Percentiles rank a stretch among this genome's conserved stretches.
Evolutionary conservation across 2,888 invertebrate species (phyloP).

Genomic region (Macaria notata): DNA sequence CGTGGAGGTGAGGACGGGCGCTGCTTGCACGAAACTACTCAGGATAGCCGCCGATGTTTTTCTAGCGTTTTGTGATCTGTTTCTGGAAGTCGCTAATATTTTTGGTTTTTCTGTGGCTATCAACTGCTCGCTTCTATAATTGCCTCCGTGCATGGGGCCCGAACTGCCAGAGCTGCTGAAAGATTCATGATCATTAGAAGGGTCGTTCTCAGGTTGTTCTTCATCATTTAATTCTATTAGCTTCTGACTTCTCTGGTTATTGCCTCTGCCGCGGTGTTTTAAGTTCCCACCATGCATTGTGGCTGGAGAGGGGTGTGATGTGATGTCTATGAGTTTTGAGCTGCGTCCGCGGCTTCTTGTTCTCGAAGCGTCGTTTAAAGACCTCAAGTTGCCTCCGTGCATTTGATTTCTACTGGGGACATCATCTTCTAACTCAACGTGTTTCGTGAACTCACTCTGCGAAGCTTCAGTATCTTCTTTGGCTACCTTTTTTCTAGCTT

Average conservation of each 20-base stretch:
- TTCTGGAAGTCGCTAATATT: constrained; percentile 33
- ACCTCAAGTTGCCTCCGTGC: constrained; percentile 50
- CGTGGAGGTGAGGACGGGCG: constrained; percentile 64
- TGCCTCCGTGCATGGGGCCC: constrained; percentile 68
- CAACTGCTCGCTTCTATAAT: constrained; percentile 65
- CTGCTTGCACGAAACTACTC: constrained; percentile 65
- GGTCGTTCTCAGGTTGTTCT: constrained; percentile 47
- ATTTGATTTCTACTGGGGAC: constrained; percentile 35
- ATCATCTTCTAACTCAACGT: constrained; percentile 44
- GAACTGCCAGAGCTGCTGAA: constrained; percentile 44
- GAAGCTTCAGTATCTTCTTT: constrained; percentile 53
- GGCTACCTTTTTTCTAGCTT: constrained; percentile 6
- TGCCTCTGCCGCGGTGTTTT: constrained; percentile 39
- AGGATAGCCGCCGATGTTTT: constrained; percentile 59
- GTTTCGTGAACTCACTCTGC: constrained; percentile 54
- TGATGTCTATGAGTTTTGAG: constrained; percentile 52
- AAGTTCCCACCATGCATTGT: constrained; percentile 58
- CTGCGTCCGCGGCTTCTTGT: constrained; percentile 43
- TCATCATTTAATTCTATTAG: constrained; percentile 57
- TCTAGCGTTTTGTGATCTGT: constrained; percentile 40
- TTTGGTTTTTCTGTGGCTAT: constrained; percentile 37
- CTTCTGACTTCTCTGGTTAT: constrained; percentile 48
- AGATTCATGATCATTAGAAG: constrained; percentile 39
- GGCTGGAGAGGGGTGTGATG: constrained; percentile 31
- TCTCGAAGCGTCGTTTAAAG: constrained; percentile 37